Conservation (phyloP, 1,140 invertebrate species). For the Orchestia grillus region DNA sequence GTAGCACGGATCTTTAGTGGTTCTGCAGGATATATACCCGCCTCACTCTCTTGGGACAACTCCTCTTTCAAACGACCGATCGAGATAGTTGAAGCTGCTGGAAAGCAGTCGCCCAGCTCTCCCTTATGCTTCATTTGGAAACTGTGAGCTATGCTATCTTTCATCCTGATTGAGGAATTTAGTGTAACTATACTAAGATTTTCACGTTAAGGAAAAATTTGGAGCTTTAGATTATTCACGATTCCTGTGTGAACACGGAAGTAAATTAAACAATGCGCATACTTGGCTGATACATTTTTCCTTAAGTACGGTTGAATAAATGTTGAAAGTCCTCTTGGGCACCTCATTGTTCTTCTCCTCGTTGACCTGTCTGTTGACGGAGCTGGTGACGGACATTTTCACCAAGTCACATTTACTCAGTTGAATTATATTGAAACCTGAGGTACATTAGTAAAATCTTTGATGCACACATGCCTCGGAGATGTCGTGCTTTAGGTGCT, state of each 20-base stretch:
- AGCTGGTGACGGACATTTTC: background rate
- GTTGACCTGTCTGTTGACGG: background rate
- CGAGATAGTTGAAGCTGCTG: no score
- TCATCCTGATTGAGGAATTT: no score
- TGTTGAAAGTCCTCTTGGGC: background rate
- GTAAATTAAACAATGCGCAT: background rate
- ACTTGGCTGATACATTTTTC: background rate
- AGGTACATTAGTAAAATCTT: background rate
- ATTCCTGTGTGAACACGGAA: no score
- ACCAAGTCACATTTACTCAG: background rate
- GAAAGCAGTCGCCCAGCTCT: background rate
- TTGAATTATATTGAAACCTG: background rate
- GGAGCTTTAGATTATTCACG: no score
- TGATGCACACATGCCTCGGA: background rate
- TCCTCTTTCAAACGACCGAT: background rate
- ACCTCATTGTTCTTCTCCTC: background rate
- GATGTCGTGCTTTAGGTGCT: background rate
- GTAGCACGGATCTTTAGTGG: background rate
- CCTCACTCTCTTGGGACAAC: background rate
- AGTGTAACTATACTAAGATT: no score
- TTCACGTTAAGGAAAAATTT: no score
- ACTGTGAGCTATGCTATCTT: no score
- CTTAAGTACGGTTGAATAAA: background rate
- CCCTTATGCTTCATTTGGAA: no score
- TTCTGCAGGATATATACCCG: background rate